Base-by-base conservation (phyloP, 2,113 vertebrate species). In the Maccullochella peelii region DNA sequence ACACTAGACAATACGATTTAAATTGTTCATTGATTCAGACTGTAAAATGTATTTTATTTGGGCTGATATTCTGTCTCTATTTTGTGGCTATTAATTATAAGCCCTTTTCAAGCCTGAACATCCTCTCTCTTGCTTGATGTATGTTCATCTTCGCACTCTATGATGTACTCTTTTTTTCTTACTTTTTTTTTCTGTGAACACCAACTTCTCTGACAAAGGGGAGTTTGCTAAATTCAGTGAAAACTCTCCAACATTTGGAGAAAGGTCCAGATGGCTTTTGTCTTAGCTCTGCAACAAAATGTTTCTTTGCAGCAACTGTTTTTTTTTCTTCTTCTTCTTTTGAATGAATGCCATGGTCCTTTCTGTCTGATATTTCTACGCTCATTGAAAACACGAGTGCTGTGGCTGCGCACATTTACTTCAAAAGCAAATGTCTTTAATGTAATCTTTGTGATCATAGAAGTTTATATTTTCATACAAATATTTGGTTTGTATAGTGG, bases 381-480 rank as follows among this genome's bases (percentile, higher is more conserved):
- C 93, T 95, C 94, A 93, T 94, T 95, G 95, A 71, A 81, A 86
- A 88, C 57, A 63, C 11, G 9, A 82, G 63, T 85, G 93, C 87
- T 79, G 86, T 85, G 73, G 82, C 79, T 97, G 94, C 96, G 96
- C 96, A 96, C 96, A 96, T 95, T 95, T 95, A 94, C 95, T 96
- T 96, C 91, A 93, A 93, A 95, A 95, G 95, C 92, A 96, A 96
- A 96, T 94, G 95, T 96, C 95, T 96, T 94, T 27, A 62, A 73
- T 63, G 55, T 96, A 95, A 96, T 96, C 95, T 97, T 96, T 97
- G 95, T 97, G 96, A 96, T 97, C 96, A 97, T 96, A 98, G 96
- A 96, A 96, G 96, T 97, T 96, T 97, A 97, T 97, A 97, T 97
- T 98, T 98, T 97, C 96, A 96, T 97, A 97, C 96, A 95, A 97